Evolutionary conservation across 2,888 invertebrate genomes (phyloP).

Genomic region (Carabus problematicus): DNA sequence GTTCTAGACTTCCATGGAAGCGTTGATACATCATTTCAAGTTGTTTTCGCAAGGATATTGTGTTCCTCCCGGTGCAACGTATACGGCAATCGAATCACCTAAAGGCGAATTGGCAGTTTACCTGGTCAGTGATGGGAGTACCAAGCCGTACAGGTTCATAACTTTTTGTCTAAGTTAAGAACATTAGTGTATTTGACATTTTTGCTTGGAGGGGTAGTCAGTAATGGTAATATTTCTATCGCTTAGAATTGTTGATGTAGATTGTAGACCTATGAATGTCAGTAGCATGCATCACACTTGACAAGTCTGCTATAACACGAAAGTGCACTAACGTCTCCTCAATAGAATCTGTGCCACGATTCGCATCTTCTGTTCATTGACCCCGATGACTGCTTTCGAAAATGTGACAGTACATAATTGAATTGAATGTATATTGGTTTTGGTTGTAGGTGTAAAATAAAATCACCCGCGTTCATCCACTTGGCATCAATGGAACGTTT

Average conservation of each 20-base stretch:
- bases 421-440: neutral
- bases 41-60: slow-evolving; percentile 80
- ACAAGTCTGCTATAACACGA: too few relatives aligned
- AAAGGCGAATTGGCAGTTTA: slow-evolving; percentile 90
- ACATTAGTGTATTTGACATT: neutral
- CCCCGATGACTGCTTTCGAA: too few relatives aligned
- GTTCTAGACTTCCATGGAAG: slow-evolving; percentile 75
- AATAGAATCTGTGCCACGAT: too few relatives aligned
- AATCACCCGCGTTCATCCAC: slow-evolving; percentile 67
- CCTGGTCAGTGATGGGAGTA: slow-evolving; percentile 83
- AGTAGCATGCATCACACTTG: too few relatives aligned
- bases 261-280: too few relatives aligned
- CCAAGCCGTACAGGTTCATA: slow-evolving; percentile 67
- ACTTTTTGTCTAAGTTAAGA: neutral
- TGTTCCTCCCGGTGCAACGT: slow-evolving; percentile 85
- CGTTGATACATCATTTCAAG: slow-evolving; percentile 90
- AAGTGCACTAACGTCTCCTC: too few relatives aligned
- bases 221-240: too few relatives aligned
- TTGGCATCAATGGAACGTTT: slow-evolving; percentile 71
- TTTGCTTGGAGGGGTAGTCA: too few relatives aligned
- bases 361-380: too few relatives aligned
- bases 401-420: neutral
- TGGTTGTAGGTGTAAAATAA: slow-evolving; percentile 69
- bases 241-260: too few relatives aligned
- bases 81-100: slow-evolving; percentile 81